Evolutionary conservation across 2,888 invertebrate genomes (phyloP).

Genomic region (Perizoma flavofasciatum): DNA sequence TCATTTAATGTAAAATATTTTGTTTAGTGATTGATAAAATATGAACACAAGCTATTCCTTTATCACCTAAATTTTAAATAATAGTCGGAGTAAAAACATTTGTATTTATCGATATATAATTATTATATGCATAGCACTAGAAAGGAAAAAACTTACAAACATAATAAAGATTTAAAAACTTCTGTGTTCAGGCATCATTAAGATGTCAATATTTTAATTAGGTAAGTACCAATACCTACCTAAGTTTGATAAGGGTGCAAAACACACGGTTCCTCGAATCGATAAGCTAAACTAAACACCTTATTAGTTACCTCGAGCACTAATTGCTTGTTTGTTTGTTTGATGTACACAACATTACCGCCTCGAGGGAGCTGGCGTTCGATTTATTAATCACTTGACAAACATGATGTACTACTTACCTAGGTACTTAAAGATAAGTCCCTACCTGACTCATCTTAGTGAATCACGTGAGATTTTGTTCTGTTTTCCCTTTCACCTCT

Average conservation of each 20-base stretch:
- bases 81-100: too few relatives aligned
- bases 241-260: slow-evolving; percentile 25
- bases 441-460: slow-evolving; percentile 44
- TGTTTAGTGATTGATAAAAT: too few relatives aligned
- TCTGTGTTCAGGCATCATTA: not conserved
- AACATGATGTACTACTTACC: slow-evolving; percentile 36
- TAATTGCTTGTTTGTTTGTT: slow-evolving; percentile 64
- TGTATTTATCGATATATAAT: too few relatives aligned
- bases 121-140: too few relatives aligned
- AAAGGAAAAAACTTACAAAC: too few relatives aligned
- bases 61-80: too few relatives aligned
- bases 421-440: slow-evolving; percentile 33
- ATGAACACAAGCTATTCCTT: too few relatives aligned
- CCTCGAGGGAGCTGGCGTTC: slow-evolving; percentile 35
- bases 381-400: slow-evolving; percentile 55
- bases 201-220: not conserved
- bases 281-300: slow-evolving; percentile 44
- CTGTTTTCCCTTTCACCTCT: slow-evolving; percentile 52
- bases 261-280: slow-evolving; percentile 45
- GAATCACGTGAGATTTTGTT: slow-evolving; percentile 51
- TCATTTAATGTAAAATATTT: not conserved
- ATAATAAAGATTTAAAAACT: too few relatives aligned
- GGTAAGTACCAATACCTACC: not conserved
- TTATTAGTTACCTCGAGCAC: slow-evolving; percentile 43
- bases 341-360: slow-evolving; percentile 50